Evolutionary conservation across 2,888 invertebrate species (phyloP), one percentile per base, ranked within the genome.

Genomic region (Cordilura impudica): DNA sequence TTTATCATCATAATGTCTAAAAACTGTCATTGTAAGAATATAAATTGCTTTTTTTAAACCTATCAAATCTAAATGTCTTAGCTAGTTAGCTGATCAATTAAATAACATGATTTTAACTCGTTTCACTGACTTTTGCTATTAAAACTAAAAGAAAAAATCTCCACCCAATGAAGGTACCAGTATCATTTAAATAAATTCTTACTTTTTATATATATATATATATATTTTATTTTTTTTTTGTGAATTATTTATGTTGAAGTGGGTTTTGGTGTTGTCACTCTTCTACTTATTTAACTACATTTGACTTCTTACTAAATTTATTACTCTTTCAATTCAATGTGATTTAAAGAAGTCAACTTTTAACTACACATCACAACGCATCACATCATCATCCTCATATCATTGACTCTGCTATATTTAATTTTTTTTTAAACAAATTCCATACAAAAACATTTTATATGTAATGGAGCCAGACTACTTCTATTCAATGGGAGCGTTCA

Each of bases 341-440:
- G 74, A 78, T 78, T 78, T 78, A 74, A 78, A 78, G 78, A 78
- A 78, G 74, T 78, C 78, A 74, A 58, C 74, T 78, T 49, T 70
- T 51, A 65, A 56, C 74, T 61, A 74, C 54, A 79, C 70, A 65
- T 74, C 70, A 47, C 56, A 67, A 75, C 67, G 72, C 79, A 72
- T 79, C 79, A 79, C 70, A 78, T 74, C 74, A 74, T 56, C 69
- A 67, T 67, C 74, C 67, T 67, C 60, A 70, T 70, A 76, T 76
- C 75, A 76, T 70, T 76, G 75, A 76, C 69, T 76, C 43, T 70
- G 35, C n/a, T n/a, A 39, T n/a, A 39, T 39, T 39, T 39, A 26
- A 26, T 26, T 26, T 26, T 26, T 29, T 47, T 61, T 45, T 21
- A 26, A 10, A 19, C 14, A 45, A 19, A 45, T 16, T 47, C 29